These are phyloP conservation scores for Panagrolaimus sp. DNA, from an alignment of 1,140 invertebrate species.

Conservation along the genomic window DNA sequence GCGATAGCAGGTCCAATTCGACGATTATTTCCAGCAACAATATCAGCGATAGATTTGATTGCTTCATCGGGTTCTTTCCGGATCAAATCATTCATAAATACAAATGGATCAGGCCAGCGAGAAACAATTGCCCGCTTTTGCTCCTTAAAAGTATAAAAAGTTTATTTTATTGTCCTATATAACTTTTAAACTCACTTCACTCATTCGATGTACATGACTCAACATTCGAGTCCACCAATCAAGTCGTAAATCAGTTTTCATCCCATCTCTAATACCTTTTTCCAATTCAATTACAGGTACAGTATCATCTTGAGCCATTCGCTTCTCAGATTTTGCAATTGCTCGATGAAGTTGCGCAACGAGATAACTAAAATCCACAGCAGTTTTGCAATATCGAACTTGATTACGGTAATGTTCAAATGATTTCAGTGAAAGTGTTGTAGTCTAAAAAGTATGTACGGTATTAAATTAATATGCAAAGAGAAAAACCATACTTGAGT, in stretches of 20 bases:
- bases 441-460: conserved; percentile 37
- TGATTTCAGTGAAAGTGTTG: conserved; percentile 26
- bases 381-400: conserved; percentile 35
- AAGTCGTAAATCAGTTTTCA: conserved; percentile 29
- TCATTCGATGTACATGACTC: conserved; percentile 22
- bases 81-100: conserved; percentile 33
- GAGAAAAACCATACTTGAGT: not conserved
- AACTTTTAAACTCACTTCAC: too few relatives aligned
- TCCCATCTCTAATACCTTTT: conserved; percentile 45
- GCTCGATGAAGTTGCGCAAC: conserved; percentile 48
- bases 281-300: conserved; percentile 26
- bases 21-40: conserved; percentile 24
- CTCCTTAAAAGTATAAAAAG: too few relatives aligned
- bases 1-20: conserved; percentile 42
- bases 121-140: conserved; percentile 28
- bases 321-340: conserved; percentile 47
- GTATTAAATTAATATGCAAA: not conserved
- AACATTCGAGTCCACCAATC: conserved; percentile 49
- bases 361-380: conserved; percentile 43
- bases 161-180: too few relatives aligned
- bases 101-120: conserved; percentile 37
- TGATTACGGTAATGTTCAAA: conserved; percentile 42
- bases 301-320: conserved; percentile 23
- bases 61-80: conserved; percentile 32
- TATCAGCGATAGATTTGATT: conserved; percentile 41